Evolutionary conservation across 1,140 invertebrate species (phyloP).

Genomic region (Camponotus pennsylvanicus): DNA sequence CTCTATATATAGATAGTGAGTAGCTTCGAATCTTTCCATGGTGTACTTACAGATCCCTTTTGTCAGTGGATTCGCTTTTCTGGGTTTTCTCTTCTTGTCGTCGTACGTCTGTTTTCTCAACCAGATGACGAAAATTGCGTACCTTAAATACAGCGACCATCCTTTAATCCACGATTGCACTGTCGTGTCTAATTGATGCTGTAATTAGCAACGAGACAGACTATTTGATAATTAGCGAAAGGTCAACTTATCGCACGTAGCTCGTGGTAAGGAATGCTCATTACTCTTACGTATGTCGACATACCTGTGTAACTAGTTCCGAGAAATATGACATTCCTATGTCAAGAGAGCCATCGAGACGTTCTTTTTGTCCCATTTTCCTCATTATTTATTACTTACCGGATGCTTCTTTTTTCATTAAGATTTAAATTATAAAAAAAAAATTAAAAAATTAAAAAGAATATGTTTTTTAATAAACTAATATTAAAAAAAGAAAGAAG

Average conservation of each 20-base stretch:
- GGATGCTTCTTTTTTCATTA: neutral
- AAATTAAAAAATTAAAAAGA: no score
- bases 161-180: slow-evolving; percentile 77
- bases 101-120: neutral
- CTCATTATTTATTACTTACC: neutral
- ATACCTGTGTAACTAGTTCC: slow-evolving; percentile 27
- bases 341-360: neutral
- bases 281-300: slow-evolving; percentile 24
- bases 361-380: slow-evolving; percentile 12
- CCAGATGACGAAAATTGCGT: slow-evolving; percentile 76
- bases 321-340: slow-evolving; percentile 52
- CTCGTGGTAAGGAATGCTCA: slow-evolving; percentile 46
- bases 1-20: slow-evolving; percentile 80
- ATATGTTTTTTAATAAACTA: no score
- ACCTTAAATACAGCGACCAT: slow-evolving; percentile 77
- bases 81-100: slow-evolving; percentile 40
- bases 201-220: slow-evolving; percentile 77
- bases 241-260: slow-evolving; percentile 25
- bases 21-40: slow-evolving; percentile 74
- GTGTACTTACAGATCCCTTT: slow-evolving; percentile 42
- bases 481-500: no score
- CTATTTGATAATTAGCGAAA: slow-evolving; percentile 63
- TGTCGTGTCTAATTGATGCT: slow-evolving; percentile 79
- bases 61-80: slow-evolving; percentile 48
- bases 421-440: neutral